Base-by-base conservation (phyloP, 2,113 vertebrate species). In the Coregonus clupeaformis region DNA sequence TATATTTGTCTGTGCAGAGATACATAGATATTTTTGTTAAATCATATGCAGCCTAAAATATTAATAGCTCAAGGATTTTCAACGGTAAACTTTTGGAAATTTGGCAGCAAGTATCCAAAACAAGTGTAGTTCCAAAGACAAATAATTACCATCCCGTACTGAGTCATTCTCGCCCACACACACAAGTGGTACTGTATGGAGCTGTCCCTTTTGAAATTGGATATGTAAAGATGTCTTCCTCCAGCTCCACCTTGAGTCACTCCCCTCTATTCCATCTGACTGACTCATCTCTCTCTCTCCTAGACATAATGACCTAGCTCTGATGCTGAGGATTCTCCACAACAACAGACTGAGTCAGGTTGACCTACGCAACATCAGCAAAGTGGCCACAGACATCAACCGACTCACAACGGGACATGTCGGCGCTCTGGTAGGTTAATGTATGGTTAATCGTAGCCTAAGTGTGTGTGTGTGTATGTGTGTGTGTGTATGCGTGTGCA, bases 261-360 rank as follows among this genome's bases (percentile, higher is more conserved):
- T 36, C 1, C 69, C 24, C 22, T 71, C 3, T 72, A 20, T 29
- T 42, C 12, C 4, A 2, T 42, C 9, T 42, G 36, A 42, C n/a
- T 52, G 77, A 77, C 22, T 76, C 77, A 80, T 68, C 70, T 13
- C 80, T 77, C 85, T 2, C 67, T 36, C 49, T 60, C 68, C 36
- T 3, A 98, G 97, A 69, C 97, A 99, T 84, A 99, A 98, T 16
- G 95, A 98, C 82, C 84, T 97, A 0, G 90, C 91, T 3, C 80
- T 96, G 64, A 77, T 87, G 71, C 86, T 99, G 84, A 96, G 95
- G 82, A 94, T 88, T 57, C 71, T 82, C 36, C 78, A 94, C 77
- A 81, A 82, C 72, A 95, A 94, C 18, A 84, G 18, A 9, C 79
- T 98, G 66, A 93, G 88, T 59, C 55, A 64, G 75, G 52, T 95